Conservation (phyloP, 2,797 vertebrate species). For the Erpetoichthys calabaricus region DNA sequence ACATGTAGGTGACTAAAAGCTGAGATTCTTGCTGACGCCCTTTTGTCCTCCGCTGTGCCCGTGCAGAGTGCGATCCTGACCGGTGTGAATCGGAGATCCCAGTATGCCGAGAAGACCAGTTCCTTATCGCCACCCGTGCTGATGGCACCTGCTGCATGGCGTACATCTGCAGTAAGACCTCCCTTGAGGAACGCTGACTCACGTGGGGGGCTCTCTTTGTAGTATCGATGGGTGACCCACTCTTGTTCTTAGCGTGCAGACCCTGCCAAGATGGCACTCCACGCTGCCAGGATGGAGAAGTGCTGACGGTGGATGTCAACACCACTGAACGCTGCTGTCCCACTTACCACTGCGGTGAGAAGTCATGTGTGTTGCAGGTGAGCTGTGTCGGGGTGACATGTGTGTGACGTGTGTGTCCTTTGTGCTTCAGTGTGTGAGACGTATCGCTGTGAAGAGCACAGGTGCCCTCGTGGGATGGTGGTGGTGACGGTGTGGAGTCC, state of each 20-base stretch:
- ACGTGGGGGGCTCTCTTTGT: not conserved
- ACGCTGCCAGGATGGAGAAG: slow-evolving; percentile 68
- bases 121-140: slow-evolving; percentile 52
- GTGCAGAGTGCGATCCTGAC: slow-evolving; percentile 78
- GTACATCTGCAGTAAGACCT: slow-evolving; percentile 73
- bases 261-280: slow-evolving; percentile 57
- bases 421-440: slow-evolving; percentile 67
- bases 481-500: slow-evolving; percentile 55
- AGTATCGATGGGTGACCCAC: not conserved
- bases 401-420: not conserved
- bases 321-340: slow-evolving; percentile 80
- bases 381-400: not conserved
- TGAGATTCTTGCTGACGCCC: slow-evolving; percentile 3
- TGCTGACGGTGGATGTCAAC: slow-evolving; percentile 62
- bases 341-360: slow-evolving; percentile 74
- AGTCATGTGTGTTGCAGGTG: no score
- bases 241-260: slow-evolving; percentile 51
- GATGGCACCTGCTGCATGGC: slow-evolving; percentile 77
- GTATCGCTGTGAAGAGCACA: slow-evolving; percentile 63
- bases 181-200: not conserved
- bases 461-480: slow-evolving; percentile 66
- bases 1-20: not conserved
- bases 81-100: slow-evolving; percentile 62
- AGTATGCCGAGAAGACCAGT: slow-evolving; percentile 72
- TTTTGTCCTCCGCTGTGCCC: not conserved